Conservation (phyloP, 1,140 invertebrate genomes). For the Ceratosolen solmsi region DNA sequence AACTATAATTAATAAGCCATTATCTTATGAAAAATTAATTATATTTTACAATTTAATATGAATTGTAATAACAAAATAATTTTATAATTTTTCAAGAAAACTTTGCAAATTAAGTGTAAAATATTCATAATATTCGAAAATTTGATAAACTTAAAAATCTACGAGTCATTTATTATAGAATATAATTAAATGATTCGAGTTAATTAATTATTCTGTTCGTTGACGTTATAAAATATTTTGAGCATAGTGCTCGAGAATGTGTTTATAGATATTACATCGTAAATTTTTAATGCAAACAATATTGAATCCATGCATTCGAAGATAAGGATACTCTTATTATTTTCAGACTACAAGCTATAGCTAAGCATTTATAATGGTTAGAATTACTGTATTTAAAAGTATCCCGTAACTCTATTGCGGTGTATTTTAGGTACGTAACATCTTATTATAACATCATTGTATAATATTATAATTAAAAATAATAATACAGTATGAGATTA, state of each 20-base stretch:
- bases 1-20: too few relatives aligned
- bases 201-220: background rate
- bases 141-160: background rate
- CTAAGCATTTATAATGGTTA: background rate
- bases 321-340: background rate
- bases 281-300: background rate
- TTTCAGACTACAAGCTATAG: background rate
- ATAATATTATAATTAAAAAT: background rate
- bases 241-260: background rate
- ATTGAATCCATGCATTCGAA: background rate
- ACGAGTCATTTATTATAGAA: background rate
- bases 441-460: slow-evolving; percentile 1
- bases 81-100: too few relatives aligned
- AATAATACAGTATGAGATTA: background rate
- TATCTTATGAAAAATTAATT: too few relatives aligned
- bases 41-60: too few relatives aligned
- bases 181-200: background rate
- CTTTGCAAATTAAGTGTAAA: background rate
- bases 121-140: background rate
- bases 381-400: background rate
- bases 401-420: background rate
- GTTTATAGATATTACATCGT: background rate
- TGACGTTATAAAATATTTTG: background rate
- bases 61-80: too few relatives aligned
- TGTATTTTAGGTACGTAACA: background rate